These are phyloP conservation scores for Myotis myotis DNA, from an alignment of 2,797 vertebrate species.

Conservation along the genomic window DNA sequence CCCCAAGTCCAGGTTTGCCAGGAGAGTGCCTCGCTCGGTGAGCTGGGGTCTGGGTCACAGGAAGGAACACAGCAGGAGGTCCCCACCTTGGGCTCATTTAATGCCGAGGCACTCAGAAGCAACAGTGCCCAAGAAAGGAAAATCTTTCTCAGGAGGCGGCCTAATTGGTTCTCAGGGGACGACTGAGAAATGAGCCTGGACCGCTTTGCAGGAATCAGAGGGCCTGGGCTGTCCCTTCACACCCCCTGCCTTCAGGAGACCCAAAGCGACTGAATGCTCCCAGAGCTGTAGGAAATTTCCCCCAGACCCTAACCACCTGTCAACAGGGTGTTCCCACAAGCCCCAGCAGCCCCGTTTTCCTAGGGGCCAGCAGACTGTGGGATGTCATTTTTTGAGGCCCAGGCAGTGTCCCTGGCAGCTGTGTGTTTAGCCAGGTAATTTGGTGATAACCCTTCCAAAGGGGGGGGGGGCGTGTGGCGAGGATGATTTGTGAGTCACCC, in stretches of 20 bases:
- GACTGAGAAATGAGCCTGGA: constrained; percentile 73
- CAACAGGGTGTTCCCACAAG: not conserved
- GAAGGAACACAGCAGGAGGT: constrained; percentile 76
- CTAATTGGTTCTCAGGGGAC: constrained; percentile 79
- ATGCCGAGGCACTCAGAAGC: constrained; percentile 73
- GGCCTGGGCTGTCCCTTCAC: not conserved
- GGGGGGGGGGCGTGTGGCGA: not conserved
- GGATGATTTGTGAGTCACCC: not conserved
- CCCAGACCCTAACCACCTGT: not conserved
- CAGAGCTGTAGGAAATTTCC: not conserved
- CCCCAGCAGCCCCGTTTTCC: not conserved
- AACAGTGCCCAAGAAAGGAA: constrained; percentile 78
- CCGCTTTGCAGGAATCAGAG: constrained; percentile 61
- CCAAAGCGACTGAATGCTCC: not conserved
- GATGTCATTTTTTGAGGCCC: not conserved
- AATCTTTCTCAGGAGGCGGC: constrained; percentile 79
- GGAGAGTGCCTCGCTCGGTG: not conserved
- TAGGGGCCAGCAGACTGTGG: not conserved
- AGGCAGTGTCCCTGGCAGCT: not conserved
- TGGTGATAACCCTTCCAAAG: not conserved
- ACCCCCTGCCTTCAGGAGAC: not conserved
- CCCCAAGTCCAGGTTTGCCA: not conserved
- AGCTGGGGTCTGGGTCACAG: constrained; percentile 17
- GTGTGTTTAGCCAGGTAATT: not conserved
- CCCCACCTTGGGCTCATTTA: constrained; percentile 75